These are phyloP conservation scores for Cydia pomonella DNA, from an alignment of 1,140 invertebrate genomes.

Conservation along the genomic window DNA sequence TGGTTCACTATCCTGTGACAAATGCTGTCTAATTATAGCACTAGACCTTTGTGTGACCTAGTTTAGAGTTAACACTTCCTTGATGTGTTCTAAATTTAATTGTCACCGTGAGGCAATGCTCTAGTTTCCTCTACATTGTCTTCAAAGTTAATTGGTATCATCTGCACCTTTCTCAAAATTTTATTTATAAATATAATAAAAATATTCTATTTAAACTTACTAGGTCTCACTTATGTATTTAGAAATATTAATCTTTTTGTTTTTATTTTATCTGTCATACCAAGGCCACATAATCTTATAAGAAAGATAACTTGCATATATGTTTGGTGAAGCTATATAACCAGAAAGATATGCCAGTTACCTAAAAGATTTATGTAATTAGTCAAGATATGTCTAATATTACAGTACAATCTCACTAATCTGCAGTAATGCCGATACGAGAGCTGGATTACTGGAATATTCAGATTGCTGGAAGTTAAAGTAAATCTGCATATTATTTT, in stretches of 20 bases:
- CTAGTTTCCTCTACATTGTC: conserved; percentile 42
- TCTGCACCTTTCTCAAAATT: background rate
- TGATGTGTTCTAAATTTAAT: conserved; percentile 62
- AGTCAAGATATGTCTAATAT: background rate
- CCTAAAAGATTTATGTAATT: background rate
- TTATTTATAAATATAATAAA: background rate
- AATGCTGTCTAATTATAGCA: conserved; percentile 48
- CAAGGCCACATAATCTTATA: conserved; percentile 23
- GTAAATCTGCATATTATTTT: too few relatives aligned
- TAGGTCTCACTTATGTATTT: background rate
- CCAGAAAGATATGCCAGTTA: background rate
- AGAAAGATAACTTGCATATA: conserved; percentile 8
- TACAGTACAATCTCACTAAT: too few relatives aligned
- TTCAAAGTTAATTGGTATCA: background rate
- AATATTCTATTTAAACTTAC: background rate
- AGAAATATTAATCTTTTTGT: background rate
- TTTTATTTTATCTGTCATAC: background rate
- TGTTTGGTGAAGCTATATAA: background rate
- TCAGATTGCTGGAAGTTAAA: too few relatives aligned
- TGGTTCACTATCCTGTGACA: conserved; percentile 23
- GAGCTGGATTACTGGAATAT: too few relatives aligned
- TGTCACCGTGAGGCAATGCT: conserved; percentile 50
- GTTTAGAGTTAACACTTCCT: conserved; percentile 56
- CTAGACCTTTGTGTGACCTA: conserved; percentile 65
- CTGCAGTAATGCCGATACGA: too few relatives aligned